These are phyloP conservation scores for Aplochiton taeniatus DNA, from an alignment of 2,797 vertebrate species.

Conservation along the genomic window DNA sequence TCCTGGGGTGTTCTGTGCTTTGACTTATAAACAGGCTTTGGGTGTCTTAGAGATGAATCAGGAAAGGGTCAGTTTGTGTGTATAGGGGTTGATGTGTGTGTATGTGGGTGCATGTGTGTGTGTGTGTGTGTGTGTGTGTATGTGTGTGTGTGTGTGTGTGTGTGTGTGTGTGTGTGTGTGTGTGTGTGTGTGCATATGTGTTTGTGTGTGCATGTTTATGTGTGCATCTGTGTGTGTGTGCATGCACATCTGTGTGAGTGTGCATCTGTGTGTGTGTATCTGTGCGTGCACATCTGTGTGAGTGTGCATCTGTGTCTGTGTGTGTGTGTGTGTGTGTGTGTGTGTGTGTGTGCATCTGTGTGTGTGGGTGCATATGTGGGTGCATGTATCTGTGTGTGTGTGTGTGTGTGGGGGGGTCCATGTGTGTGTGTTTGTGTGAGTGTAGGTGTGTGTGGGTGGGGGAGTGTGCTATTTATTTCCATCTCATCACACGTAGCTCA, in stretches of 20 bases:
- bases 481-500: neutral
- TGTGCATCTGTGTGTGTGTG: neutral
- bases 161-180: neutral
- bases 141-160: too few relatives aligned
- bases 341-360: slow-evolving; percentile 5
- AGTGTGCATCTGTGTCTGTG: neutral
- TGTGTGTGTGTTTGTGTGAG: too few relatives aligned
- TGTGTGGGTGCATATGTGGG: neutral
- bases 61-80: neutral
- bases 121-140: too few relatives aligned
- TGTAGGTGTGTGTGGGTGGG: neutral
- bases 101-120: neutral
- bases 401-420: too few relatives aligned
- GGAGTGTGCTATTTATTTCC: too few relatives aligned
- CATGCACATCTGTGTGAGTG: neutral
- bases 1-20: too few relatives aligned
- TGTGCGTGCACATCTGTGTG: too few relatives aligned
- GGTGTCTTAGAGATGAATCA: too few relatives aligned
- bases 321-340: too few relatives aligned
- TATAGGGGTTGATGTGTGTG: neutral
- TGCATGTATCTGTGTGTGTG: neutral
- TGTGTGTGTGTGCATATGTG: neutral
- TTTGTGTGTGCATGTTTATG: neutral
- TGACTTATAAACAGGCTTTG: too few relatives aligned
- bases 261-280: too few relatives aligned